These are phyloP conservation scores for Drosophila mauritiana DNA, from an alignment of 1,140 invertebrate genomes.

Conservation along the genomic window DNA sequence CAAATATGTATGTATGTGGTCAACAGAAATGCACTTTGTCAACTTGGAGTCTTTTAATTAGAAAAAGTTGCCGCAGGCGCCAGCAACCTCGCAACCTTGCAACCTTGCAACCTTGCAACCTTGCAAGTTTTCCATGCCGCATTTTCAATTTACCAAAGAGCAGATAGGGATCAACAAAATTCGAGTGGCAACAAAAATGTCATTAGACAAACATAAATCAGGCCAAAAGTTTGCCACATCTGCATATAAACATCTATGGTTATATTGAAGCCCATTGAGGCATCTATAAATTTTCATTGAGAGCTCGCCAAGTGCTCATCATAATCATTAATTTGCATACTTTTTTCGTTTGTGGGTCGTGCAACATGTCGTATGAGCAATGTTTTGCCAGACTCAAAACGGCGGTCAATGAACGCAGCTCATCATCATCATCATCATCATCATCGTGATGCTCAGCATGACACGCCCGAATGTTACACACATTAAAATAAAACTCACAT, in stretches of 20 bases:
- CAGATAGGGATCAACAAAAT: constrained; percentile 27
- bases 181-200: constrained; percentile 10
- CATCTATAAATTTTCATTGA: constrained; percentile 52
- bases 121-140: background rate
- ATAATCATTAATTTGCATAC: constrained; percentile 60
- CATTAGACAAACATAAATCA: constrained; percentile 47
- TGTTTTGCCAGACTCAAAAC: constrained; percentile 7
- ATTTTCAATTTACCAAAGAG: constrained; percentile 35
- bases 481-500: constrained; percentile 79
- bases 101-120: constrained; percentile 23
- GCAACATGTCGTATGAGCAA: constrained; percentile 66
- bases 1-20: constrained; percentile 12
- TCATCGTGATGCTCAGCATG: constrained; percentile 41
- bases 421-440: constrained; percentile 13
- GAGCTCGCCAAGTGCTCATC: constrained; percentile 27
- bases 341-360: constrained; percentile 37
- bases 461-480: constrained; percentile 63
- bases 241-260: background rate
- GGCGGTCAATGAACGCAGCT: constrained; percentile 39
- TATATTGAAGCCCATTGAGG: constrained; percentile 10
- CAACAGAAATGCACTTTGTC: constrained; percentile 39
- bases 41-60: constrained; percentile 47
- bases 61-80: constrained; percentile 34
- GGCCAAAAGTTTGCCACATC: background rate
- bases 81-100: background rate